Percentiles rank a stretch among this genome's conserved stretches.
phyloP scores from a whole-genome alignment of 2,797 vertebrate species.

The Cossypha dichroa region DNA sequence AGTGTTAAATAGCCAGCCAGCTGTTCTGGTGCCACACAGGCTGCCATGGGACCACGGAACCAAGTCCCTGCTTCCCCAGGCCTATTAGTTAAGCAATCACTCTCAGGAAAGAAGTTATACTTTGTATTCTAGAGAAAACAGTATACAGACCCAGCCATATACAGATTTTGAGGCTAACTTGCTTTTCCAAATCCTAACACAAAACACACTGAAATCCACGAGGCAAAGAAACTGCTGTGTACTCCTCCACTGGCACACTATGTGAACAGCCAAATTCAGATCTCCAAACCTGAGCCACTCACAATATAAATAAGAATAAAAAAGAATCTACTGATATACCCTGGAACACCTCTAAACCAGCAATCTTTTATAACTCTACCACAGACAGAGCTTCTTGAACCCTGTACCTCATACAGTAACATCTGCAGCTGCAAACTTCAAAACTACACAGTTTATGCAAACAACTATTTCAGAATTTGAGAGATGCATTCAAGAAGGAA shows the following conservation, averaged over 20 bases:
- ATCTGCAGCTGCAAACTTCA: conserved; percentile 21
- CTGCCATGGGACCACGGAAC: not conserved
- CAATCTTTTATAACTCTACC: not conserved
- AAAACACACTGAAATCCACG: not conserved
- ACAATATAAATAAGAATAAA: not conserved
- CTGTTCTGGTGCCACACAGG: not conserved
- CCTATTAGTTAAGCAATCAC: not conserved
- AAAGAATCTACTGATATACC: not conserved
- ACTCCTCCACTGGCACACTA: not conserved
- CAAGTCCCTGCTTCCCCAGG: not conserved
- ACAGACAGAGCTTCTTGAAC: not conserved
- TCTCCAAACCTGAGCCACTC: not conserved
- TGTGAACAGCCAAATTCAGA: not conserved
- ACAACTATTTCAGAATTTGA: not conserved
- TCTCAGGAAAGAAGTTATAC: not conserved
- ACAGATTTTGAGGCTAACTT: not conserved
- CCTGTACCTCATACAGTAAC: not conserved
- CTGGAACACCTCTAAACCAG: not conserved
- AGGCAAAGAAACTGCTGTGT: not conserved
- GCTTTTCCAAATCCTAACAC: not conserved
- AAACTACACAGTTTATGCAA: not conserved
- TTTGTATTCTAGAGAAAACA: not conserved
- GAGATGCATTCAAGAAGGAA: not conserved
- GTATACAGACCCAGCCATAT: not conserved
- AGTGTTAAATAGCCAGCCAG: not conserved